Conservation (phyloP, 2,888 invertebrate genomes). For the Ichneumoninae sp. region DNA sequence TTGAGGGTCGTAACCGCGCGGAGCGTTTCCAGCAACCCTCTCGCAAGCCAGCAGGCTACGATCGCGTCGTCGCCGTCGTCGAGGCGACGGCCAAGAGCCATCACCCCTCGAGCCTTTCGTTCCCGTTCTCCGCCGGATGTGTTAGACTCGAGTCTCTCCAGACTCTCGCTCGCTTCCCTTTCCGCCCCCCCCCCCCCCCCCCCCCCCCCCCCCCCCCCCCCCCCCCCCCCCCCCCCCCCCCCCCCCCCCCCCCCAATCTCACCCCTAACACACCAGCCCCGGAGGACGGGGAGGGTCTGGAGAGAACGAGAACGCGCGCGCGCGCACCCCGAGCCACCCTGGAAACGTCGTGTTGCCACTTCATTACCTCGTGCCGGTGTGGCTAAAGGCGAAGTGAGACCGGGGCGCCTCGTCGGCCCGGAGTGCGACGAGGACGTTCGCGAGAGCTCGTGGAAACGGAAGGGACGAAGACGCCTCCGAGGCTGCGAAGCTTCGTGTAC, state of each 20-base stretch:
- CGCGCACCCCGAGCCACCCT: constrained; percentile 70
- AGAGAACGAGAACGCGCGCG: constrained; percentile 36
- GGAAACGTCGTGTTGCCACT: constrained; percentile 82
- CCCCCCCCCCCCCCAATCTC: constrained; percentile 73
- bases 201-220: no score
- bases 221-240: not conserved
- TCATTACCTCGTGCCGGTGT: constrained; percentile 79
- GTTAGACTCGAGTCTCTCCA: constrained; percentile 36
- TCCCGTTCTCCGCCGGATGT: constrained; percentile 32
- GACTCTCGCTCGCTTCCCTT: constrained; percentile 45
- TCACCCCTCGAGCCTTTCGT: constrained; percentile 60
- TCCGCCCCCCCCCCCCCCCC: not conserved
- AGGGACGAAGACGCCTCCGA: constrained; percentile 55
- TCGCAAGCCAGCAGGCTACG: constrained; percentile 25
- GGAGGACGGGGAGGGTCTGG: constrained; percentile 6
- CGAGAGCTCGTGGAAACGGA: constrained; percentile 49
- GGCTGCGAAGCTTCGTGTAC: constrained; percentile 26
- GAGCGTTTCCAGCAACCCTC: constrained; percentile 65
- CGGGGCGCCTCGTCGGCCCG: constrained; percentile 62
- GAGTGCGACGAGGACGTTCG: constrained; percentile 59
- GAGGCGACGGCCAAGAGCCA: constrained; percentile 58
- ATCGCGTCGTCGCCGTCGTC: constrained; percentile 36
- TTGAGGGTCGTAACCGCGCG: constrained; percentile 64
- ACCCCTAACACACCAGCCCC: constrained; percentile 70
- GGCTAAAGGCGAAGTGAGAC: constrained; percentile 46